Base-by-base conservation (phyloP, 2,113 vertebrate species). In the Arvicanthis niloticus region DNA sequence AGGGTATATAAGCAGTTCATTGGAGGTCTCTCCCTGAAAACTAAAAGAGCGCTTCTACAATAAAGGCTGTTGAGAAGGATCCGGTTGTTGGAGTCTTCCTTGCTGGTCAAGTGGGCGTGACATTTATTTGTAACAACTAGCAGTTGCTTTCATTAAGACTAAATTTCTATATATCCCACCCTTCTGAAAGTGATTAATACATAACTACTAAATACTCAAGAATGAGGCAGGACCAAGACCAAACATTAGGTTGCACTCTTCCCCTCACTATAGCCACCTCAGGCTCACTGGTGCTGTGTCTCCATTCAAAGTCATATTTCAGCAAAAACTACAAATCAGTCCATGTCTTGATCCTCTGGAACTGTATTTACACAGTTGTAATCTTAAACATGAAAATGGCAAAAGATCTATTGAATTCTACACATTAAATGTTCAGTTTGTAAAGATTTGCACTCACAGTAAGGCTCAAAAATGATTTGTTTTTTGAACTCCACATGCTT, bases 231-330 rank as follows among this genome's bases (percentile, higher is more conserved):
- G 21, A 62, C 19, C 58, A 68, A 90, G 65, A 84, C 45, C 37
- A 91, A 40, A 40, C 65, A 70, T 19, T 60, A 80, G 11, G n/a
- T n/a, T 91, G 77, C 68, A 31, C 68, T 76, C 29, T 62, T 7
- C 88, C 93, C 34, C 53, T 81, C 19, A 42, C 15, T 53, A 37
- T n/a, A 67, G 93, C 51, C 51, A 80, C 37, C 6, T 82, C 10
- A 58, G 68, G 53, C 51, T 96, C 70, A 70, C 51, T 48, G 88
- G 16, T 73, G 60, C 42, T 37, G 45, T 48, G 22, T 76, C 51
- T 94, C 84, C 91, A 93, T 70, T 96, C 65, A 56, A 81, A 96
- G 78, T 92, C 65, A 81, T 51, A 95, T 81, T 42, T 95, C 48
- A 96, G 48, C 76, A 94, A 90, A 62, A 97, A 76, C 3, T 70